Evolutionary conservation across 2,888 invertebrate species (phyloP).

Genomic region (Hyposoter dolosus): DNA sequence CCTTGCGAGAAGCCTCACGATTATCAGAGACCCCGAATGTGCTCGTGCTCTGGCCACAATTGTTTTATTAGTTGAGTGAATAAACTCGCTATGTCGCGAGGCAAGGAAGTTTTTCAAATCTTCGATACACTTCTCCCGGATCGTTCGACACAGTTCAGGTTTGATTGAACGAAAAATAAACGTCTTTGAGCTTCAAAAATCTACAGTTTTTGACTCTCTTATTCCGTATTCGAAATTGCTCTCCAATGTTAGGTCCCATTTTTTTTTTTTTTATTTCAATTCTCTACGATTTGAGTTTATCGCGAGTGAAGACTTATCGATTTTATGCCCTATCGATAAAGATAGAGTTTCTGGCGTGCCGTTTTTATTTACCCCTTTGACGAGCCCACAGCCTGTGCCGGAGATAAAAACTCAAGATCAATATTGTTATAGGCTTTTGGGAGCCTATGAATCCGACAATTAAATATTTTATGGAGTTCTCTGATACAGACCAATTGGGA

Average conservation of each 20-base stretch:
- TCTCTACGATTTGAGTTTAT: not conserved
- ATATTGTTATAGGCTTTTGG: not conserved
- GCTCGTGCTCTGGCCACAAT: constrained; percentile 29
- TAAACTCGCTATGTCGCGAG: constrained; percentile 47
- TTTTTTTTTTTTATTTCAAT: not conserved
- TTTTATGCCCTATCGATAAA: constrained; percentile 6
- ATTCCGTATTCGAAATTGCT: constrained; percentile 47
- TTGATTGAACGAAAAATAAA: constrained; percentile 32
- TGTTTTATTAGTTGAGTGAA: constrained; percentile 25
- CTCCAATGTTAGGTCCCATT: not conserved
- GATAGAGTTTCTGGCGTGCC: constrained; percentile 3
- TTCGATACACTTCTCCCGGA: constrained; percentile 50
- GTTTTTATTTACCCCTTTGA: not conserved
- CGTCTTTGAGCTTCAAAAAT: not conserved
- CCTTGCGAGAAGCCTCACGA: constrained; percentile 1
- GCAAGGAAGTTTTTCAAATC: constrained; percentile 49
- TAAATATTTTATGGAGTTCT: not conserved
- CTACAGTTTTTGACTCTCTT: not conserved
- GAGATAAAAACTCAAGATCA: constrained; percentile 14
- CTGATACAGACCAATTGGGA: not conserved
- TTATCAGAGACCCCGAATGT: not conserved
- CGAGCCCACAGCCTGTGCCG: not conserved
- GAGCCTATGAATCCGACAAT: not conserved
- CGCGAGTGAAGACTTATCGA: not conserved
- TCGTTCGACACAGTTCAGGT: constrained; percentile 55